Evolutionary conservation across 2,888 invertebrate species (phyloP), one percentile per base, ranked within the genome.

Genomic region (Apodemia duryi): DNA sequence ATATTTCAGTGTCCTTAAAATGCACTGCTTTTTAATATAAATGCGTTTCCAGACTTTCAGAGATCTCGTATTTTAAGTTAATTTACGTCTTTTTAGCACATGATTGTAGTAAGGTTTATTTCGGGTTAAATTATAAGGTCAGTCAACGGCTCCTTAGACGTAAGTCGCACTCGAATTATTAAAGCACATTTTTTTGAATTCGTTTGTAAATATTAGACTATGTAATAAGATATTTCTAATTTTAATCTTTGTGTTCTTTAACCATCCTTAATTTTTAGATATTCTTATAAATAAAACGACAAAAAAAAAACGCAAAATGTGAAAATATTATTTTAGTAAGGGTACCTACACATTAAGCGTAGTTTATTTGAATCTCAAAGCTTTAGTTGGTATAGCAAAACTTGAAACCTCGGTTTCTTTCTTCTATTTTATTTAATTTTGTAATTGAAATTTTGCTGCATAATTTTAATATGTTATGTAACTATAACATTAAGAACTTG

Each of bases 11-110:
- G 57, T 64, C 61, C 41, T 57, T 61, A 29, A 64, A 64, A 46
- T 32, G 41, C 52, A 54, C 38, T 43, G 81, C 81, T 84, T 83
- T 76, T 80, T 83, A 81, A 79, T 80, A 84, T 86, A 86, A 83
- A 87, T 89, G 84, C 85, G 86, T 89, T 90, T 91, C 90, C 89
- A 89, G 85, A 90, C 90, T 92, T 91, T 89, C 91, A 88, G 91
- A 90, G 92, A 92, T 92, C 92, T 92, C 92, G 91, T 91, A 72
- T 84, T 81, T 77, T 83, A 85, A 87, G 84, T 86, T 83, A 85
- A 86, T 86, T 86, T 88, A 88, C 88, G 84, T 85, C 86, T 80
- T 81, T 82, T 84, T 81, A 76, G 83, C 80, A 83, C 85, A 80
- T 83, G 81, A 84, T 85, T 87, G 85, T 64, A 64, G 61, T 60